Evolutionary conservation across 2,888 invertebrate genomes (phyloP).

Genomic region (Drosophila antonietae): DNA sequence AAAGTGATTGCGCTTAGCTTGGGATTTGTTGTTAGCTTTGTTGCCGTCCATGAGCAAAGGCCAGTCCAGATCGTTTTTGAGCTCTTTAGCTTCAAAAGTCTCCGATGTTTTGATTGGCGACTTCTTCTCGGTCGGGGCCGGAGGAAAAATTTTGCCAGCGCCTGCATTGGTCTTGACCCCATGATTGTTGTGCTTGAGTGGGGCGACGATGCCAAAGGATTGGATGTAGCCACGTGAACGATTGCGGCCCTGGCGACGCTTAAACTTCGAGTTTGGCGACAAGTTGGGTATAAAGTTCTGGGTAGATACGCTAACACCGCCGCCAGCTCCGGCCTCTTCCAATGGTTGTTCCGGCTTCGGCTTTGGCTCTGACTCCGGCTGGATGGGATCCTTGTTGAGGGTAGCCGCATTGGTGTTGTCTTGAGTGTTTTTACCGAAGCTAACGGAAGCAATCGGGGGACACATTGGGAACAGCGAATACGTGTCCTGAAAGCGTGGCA

Average conservation of each 20-base stretch:
- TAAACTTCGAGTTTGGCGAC: constrained; percentile 1
- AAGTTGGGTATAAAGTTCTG: background rate
- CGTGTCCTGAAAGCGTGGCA: background rate
- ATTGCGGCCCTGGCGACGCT: constrained; percentile 35
- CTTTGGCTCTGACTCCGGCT: background rate
- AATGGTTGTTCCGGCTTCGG: background rate
- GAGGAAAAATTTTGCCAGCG: background rate
- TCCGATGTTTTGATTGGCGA: background rate
- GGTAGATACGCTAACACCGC: background rate
- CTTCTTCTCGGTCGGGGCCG: constrained; percentile 26
- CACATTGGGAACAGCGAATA: background rate
- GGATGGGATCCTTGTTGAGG: background rate
- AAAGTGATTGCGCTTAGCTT: background rate
- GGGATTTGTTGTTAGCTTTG: background rate
- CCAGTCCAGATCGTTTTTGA: background rate
- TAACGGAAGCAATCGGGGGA: background rate
- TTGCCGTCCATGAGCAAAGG: background rate
- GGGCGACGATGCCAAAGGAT: constrained; percentile 45
- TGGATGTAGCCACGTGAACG: constrained; percentile 34
- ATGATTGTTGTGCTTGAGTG: background rate
- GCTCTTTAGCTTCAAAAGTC: background rate
- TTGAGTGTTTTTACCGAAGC: background rate
- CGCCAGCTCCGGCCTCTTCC: background rate
- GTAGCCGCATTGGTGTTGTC: background rate
- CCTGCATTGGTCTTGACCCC: background rate